A percentile compares a stretch with the other conserved stretches of the same genome.
These are phyloP conservation scores for Urocynchramus pylzowi DNA, from an alignment of 2,113 vertebrate genomes.

Conservation along the genomic window DNA sequence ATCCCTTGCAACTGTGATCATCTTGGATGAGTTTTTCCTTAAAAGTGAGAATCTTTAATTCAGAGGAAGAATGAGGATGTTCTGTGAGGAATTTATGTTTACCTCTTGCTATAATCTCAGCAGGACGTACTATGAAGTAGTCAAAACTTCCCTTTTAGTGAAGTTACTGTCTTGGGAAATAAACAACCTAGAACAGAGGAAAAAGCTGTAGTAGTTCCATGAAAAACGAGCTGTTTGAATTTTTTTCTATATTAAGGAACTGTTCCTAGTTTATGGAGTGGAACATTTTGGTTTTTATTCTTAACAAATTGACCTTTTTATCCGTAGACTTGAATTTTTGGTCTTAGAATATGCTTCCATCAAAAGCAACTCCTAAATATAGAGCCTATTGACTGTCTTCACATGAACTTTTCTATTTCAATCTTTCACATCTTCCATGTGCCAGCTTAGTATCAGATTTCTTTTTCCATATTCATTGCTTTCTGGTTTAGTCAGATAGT, in stretches of 20 bases:
- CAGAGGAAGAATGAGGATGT: not conserved
- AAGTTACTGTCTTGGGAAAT: not conserved
- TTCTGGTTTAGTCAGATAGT: slow-evolving; percentile 41
- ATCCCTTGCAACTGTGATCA: not conserved
- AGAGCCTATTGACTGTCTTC: slow-evolving; percentile 61
- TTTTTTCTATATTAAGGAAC: slow-evolving; percentile 36
- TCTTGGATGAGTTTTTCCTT: not conserved
- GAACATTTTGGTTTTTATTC: slow-evolving; percentile 56
- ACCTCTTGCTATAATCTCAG: not conserved
- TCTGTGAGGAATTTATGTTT: not conserved
- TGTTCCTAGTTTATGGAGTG: not conserved
- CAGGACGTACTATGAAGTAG: rapidly evolving
- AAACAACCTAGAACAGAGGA: not conserved
- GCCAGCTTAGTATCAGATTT: slow-evolving; percentile 58
- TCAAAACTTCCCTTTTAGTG: not conserved
- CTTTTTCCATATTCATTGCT: slow-evolving; percentile 57
- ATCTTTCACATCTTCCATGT: slow-evolving; percentile 48
- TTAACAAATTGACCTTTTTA: slow-evolving; percentile 52
- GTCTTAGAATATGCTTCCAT: slow-evolving; percentile 45
- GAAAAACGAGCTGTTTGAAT: not conserved
- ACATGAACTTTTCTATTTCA: slow-evolving; percentile 67
- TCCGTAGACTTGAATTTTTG: slow-evolving; percentile 40
- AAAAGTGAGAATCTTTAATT: not conserved
- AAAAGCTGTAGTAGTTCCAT: not conserved
- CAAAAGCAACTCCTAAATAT: slow-evolving; percentile 59